These are phyloP conservation scores for Sylvietta virens DNA, from an alignment of 2,113 vertebrate species.

Conservation along the genomic window DNA sequence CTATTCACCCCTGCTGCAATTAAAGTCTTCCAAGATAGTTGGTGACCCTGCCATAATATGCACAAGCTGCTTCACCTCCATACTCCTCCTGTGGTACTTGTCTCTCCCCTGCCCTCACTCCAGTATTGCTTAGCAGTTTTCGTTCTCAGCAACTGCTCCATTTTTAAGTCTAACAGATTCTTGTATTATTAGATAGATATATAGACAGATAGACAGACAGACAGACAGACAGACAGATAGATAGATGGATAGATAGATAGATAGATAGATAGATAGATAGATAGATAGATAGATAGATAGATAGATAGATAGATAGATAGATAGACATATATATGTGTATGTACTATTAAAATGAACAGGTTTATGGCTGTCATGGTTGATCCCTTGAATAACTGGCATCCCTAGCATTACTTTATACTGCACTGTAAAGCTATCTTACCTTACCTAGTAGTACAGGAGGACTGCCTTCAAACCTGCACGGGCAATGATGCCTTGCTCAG, in stretches of 20 bases:
- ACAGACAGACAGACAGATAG: background rate
- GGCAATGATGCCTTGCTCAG: background rate
- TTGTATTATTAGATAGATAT: background rate
- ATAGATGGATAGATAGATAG: background rate
- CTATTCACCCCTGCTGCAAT: background rate
- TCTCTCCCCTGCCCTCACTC: background rate
- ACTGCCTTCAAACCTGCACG: background rate
- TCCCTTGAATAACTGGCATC: background rate
- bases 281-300: background rate
- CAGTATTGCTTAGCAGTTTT: background rate
- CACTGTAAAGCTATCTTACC: background rate
- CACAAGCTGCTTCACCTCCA: background rate
- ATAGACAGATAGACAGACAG: background rate
- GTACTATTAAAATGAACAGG: background rate
- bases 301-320: background rate
- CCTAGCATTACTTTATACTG: background rate
- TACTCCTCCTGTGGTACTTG: background rate
- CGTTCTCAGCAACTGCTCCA: background rate
- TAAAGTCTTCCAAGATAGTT: background rate
- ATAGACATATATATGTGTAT: too few species aligned
- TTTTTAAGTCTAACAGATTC: background rate
- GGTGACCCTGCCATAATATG: background rate
- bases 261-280: background rate
- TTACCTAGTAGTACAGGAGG: background rate
- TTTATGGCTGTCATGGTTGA: background rate